Evolutionary conservation across 2,113 vertebrate species (phyloP), one percentile per base, ranked within the genome.

Genomic region (Chaetops frenatus): DNA sequence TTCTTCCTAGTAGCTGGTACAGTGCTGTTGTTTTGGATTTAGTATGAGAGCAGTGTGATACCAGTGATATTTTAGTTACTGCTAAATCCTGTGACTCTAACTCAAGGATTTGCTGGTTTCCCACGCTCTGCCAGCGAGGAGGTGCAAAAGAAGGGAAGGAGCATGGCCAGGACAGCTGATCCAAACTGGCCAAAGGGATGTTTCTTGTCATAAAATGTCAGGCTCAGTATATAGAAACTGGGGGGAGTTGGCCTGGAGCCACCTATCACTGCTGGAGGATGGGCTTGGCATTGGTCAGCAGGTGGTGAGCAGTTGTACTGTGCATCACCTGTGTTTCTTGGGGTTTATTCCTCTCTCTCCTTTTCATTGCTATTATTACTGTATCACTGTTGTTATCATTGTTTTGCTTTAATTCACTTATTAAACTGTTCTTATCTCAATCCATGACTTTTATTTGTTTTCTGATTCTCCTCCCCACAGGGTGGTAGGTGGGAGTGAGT

Each of bases 121-220:
- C 60, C 23, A 45, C 0, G 0, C 9, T 58, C 60, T 67, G 13
- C 28, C 33, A 67, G 16, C 1, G 1, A 60, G 61, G 38, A 81
- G 10, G 20, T 40, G 28, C 45, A 38, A 20, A 25, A 47, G 44
- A 51, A 57, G 17, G 28, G 38, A n/a, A 29, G 20, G 24, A 74
- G 24, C 40, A 60, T 21, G 45, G 45, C 38, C 11, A 67, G 45
- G n/a, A 67, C 28, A 81, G 53, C 45, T 67, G 53, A 40, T 25
- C 61, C n/a, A 45, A 81, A 74, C 28, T 53, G 29, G 47, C 28
- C 29, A 50, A 15, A 50, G 31, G 10, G 31, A 23, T 57, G 35
- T 36, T 80, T 48, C 22, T 16, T 22, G 18, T 4, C 19, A 60
- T n/a, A 45, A 9, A 58, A 29, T 38, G 54, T 47, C 45, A 81